Conservation (phyloP, 1,140 invertebrate species). For the Tetramorium alpestre region DNA sequence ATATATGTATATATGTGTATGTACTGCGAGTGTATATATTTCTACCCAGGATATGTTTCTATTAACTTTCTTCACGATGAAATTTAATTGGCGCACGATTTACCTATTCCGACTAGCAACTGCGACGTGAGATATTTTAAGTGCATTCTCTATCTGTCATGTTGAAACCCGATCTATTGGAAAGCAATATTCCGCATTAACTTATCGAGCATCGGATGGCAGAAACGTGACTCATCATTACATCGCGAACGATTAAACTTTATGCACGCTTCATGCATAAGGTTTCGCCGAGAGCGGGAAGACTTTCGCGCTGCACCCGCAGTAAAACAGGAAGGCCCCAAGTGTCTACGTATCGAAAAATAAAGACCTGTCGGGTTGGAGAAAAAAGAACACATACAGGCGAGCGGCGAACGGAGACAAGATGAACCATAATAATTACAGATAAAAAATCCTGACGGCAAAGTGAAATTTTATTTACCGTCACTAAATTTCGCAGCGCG, state of each 20-base stretch:
- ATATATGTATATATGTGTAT: background rate
- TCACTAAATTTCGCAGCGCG: slow-evolving; percentile 48
- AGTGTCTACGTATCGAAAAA: slow-evolving; percentile 27
- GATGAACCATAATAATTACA: slow-evolving; percentile 52
- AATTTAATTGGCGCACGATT: slow-evolving; percentile 32
- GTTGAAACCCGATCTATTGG: slow-evolving; percentile 15
- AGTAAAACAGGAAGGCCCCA: slow-evolving; percentile 31
- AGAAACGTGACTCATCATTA: slow-evolving; percentile 54
- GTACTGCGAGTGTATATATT: background rate
- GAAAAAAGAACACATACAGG: background rate
- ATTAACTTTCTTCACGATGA: slow-evolving; percentile 31
- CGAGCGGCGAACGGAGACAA: slow-evolving; percentile 5
- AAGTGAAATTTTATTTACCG: slow-evolving; percentile 55
- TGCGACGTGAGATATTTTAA: slow-evolving; percentile 18
- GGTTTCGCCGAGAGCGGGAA: background rate
- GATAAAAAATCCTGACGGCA: slow-evolving; percentile 27
- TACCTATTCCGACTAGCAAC: background rate
- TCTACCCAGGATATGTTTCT: background rate
- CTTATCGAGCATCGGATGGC: background rate
- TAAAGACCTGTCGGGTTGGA: background rate
- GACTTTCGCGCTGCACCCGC: background rate
- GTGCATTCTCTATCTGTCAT: slow-evolving; percentile 12
- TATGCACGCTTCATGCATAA: slow-evolving; percentile 26
- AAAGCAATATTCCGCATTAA: slow-evolving; percentile 39
- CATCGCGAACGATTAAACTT: slow-evolving; percentile 43